phyloP scores from a whole-genome alignment of 2,113 vertebrate species.

The Dicrurus megarhynchus region DNA sequence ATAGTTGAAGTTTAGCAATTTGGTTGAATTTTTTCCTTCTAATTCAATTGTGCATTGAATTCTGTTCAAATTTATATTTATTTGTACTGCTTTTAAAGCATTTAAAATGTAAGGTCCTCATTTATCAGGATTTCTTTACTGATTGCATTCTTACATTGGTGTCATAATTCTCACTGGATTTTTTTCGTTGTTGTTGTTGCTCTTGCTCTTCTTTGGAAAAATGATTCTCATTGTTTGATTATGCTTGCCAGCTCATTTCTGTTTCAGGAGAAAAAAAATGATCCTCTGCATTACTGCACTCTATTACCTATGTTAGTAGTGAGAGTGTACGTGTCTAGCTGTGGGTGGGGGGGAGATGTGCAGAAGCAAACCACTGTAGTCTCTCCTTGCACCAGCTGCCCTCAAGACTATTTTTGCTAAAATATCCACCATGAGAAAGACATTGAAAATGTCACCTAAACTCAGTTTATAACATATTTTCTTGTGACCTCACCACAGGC shows the following conservation, averaged over 20 bases:
- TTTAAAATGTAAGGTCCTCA: not conserved
- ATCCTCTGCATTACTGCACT: not conserved
- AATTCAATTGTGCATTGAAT: constrained; percentile 6
- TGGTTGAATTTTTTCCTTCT: not conserved
- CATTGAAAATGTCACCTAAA: not conserved
- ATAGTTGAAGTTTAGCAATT: not conserved
- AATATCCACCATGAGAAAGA: not conserved
- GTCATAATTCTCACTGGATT: not conserved
- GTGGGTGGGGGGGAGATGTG: not conserved
- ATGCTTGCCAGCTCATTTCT: constrained; percentile 29
- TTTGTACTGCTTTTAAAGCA: not conserved
- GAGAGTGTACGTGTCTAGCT: not conserved
- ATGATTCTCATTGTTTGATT: not conserved
- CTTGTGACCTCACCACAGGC: not conserved
- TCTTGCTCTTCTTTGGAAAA: constrained; percentile 1
- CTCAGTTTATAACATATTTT: not conserved
- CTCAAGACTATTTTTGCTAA: not conserved
- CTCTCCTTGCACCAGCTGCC: not conserved
- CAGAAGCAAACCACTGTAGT: not conserved
- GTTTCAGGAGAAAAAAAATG: not conserved
- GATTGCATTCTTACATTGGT: constrained; percentile 17
- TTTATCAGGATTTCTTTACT: constrained; percentile 10
- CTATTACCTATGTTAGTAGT: not conserved
- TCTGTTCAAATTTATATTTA: constrained; percentile 4
- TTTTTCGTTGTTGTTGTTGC: not conserved